phyloP scores from a whole-genome alignment of 2,888 invertebrate species.

The Abscondita cerata region DNA sequence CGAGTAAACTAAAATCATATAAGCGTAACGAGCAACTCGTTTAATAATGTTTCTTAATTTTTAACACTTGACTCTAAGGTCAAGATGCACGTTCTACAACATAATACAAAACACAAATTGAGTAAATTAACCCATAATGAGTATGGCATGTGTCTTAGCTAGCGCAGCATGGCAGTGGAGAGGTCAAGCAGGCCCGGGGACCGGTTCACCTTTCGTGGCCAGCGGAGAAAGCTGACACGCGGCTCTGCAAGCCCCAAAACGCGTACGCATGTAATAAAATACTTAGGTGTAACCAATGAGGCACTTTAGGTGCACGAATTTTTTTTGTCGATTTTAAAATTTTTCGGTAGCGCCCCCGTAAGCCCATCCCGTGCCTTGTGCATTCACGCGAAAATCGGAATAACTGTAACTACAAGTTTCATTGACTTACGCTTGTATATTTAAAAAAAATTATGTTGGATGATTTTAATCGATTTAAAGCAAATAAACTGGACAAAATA shows the following conservation, averaged over 20 bases:
- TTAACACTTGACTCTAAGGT: conserved; percentile 36
- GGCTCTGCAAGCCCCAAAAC: conserved; percentile 32
- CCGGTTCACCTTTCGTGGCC: conserved; percentile 52
- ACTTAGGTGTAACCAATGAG: conserved; percentile 26
- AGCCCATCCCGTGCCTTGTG: too few relatives aligned
- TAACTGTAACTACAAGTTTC: too few relatives aligned
- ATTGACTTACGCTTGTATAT: too few relatives aligned
- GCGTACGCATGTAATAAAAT: conserved; percentile 23
- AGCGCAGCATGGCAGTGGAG: conserved; percentile 48
- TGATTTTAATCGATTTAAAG: too few relatives aligned
- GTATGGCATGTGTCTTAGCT: conserved; percentile 39
- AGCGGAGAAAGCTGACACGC: conserved; percentile 51
- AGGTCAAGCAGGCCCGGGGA: conserved; percentile 51
- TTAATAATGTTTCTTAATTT: conserved; percentile 23
- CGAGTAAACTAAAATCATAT: conserved; percentile 25
- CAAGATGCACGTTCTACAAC: conserved; percentile 34
- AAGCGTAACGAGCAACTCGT: conserved; percentile 7
- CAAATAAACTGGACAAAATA: too few relatives aligned
- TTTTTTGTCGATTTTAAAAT: background rate
- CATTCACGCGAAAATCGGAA: too few relatives aligned
- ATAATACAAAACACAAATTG: conserved; percentile 36
- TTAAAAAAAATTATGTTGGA: too few relatives aligned
- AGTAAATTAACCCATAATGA: conserved; percentile 41
- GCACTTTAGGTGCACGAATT: conserved; percentile 14
- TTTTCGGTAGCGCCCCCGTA: too few relatives aligned